Evolutionary conservation across 2,797 vertebrate genomes (phyloP).

Genomic region (Anabacerthia variegaticeps): DNA sequence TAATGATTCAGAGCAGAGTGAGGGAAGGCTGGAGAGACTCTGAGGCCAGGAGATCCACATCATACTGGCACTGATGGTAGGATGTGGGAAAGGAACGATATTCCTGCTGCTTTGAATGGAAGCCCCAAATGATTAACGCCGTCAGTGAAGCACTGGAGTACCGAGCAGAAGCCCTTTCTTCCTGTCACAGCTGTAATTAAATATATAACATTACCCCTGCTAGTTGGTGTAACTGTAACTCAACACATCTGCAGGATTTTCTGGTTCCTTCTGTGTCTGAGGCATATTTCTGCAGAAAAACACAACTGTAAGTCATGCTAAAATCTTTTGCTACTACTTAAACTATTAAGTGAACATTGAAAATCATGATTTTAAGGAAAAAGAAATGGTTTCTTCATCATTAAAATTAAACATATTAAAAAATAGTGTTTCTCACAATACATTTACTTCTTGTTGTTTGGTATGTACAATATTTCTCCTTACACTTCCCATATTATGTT

Average conservation of each 20-base stretch:
- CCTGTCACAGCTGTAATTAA: background rate
- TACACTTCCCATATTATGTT: background rate
- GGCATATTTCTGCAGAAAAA: background rate
- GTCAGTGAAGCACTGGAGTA: background rate
- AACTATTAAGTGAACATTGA: background rate
- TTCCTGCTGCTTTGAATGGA: background rate
- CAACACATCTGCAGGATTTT: background rate
- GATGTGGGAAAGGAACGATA: background rate
- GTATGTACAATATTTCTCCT: background rate
- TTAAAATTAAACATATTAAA: background rate
- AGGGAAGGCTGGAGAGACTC: background rate
- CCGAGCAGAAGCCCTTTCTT: background rate
- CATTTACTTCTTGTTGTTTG: background rate
- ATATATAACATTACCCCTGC: fast-evolving
- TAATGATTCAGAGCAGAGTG: background rate
- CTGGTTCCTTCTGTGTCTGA: background rate
- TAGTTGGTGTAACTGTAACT: background rate
- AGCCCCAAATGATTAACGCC: background rate
- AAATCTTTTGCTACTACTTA: background rate
- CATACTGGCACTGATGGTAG: fast-evolving
- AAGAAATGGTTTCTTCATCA: background rate
- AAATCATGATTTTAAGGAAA: background rate
- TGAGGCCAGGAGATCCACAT: background rate
- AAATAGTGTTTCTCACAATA: background rate
- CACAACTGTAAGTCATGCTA: fast-evolving